Percentiles rank a stretch among this genome's conserved stretches.
These are phyloP conservation scores for Brachylomia viminalis DNA, from an alignment of 2,888 invertebrate species.

Conservation along the genomic window DNA sequence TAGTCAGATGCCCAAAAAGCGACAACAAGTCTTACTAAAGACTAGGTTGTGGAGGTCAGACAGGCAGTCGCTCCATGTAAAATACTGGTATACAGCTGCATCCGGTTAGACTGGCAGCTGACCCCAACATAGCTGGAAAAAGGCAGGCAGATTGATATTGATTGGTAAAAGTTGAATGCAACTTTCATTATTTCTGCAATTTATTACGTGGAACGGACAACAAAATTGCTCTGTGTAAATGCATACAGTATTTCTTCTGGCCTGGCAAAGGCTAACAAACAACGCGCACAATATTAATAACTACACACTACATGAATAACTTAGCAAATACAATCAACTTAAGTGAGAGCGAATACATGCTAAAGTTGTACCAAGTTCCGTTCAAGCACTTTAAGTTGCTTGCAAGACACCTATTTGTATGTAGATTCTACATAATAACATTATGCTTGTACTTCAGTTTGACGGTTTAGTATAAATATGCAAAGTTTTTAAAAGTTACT, in stretches of 20 bases:
- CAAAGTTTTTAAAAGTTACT: conserved; percentile 23
- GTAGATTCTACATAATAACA: conserved; percentile 31
- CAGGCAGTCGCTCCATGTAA: too few relatives aligned
- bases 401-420: conserved; percentile 49
- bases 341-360: conserved; percentile 24
- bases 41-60: too few relatives aligned
- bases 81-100: too few relatives aligned
- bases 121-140: too few relatives aligned
- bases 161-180: too few relatives aligned
- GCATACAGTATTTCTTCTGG: neutral
- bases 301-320: conserved; percentile 21
- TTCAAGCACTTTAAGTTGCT: conserved; percentile 45
- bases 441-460: conserved; percentile 30
- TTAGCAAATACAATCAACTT: conserved; percentile 22
- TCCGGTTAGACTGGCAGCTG: too few relatives aligned
- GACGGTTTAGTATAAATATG: conserved; percentile 11
- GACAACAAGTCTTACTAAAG: too few relatives aligned
- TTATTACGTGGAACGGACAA: too few relatives aligned
- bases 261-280: neutral
- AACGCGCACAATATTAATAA: conserved; percentile 15
- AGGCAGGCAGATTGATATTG: too few relatives aligned
- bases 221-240: neutral
- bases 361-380: conserved; percentile 47
- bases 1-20: too few relatives aligned
- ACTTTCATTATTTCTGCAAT: too few relatives aligned